Evolutionary conservation across 2,113 vertebrate species (phyloP).

Genomic region (Halcyon senegalensis): DNA sequence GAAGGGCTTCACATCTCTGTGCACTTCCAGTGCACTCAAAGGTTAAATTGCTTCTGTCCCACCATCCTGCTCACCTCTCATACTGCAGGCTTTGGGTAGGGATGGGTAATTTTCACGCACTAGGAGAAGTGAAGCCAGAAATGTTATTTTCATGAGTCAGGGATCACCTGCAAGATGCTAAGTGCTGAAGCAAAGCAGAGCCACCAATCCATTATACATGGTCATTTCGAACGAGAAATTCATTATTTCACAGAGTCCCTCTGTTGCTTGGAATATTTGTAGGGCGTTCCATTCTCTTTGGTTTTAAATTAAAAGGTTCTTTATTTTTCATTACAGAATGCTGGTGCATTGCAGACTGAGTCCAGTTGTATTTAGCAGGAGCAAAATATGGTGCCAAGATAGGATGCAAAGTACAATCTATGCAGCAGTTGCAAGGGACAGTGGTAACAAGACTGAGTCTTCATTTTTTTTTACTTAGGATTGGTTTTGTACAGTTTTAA

Average conservation of each 20-base stretch:
- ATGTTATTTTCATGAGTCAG: slow-evolving; percentile 20
- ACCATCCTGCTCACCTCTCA: background rate
- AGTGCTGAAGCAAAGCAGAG: slow-evolving; percentile 1
- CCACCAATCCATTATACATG: background rate
- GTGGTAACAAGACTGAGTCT: background rate
- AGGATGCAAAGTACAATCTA: background rate
- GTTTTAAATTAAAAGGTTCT: slow-evolving; percentile 27
- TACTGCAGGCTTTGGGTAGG: background rate
- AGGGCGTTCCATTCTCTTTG: background rate
- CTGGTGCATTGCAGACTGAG: background rate
- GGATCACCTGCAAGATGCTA: background rate
- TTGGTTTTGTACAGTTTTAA: background rate
- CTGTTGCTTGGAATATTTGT: background rate
- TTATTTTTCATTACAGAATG: background rate
- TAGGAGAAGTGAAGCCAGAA: background rate
- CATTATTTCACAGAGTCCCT: background rate
- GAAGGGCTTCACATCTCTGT: background rate
- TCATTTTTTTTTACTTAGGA: background rate
- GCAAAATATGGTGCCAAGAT: background rate
- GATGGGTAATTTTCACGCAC: background rate
- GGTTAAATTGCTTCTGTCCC: background rate
- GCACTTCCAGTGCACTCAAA: background rate
- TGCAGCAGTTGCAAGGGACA: background rate
- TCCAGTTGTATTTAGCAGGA: background rate
- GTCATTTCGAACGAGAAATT: background rate